These are phyloP conservation scores for Parapristionchus giblindavisi DNA, from an alignment of 2,888 invertebrate species.

Conservation along the genomic window DNA sequence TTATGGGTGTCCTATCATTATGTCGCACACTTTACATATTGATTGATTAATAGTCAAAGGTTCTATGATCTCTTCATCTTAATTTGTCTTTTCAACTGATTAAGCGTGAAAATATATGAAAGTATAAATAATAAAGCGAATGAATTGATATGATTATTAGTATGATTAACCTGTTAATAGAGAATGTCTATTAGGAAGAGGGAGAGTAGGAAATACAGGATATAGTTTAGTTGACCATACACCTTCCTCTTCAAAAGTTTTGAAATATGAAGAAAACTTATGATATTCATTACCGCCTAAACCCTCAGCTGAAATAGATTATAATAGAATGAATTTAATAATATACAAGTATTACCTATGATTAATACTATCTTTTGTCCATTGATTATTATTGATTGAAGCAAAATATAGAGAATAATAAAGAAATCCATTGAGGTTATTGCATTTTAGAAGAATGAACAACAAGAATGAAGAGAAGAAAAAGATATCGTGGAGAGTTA, in stretches of 20 bases:
- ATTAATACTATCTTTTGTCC: not conserved
- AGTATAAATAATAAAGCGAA: too few species aligned
- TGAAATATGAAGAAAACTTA: conserved; percentile 51
- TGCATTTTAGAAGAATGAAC: too few species aligned
- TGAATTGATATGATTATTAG: too few species aligned
- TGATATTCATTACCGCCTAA: conserved; percentile 50
- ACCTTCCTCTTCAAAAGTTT: conserved; percentile 54
- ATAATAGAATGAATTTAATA: not conserved
- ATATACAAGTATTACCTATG: not conserved
- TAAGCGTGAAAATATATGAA: too few species aligned
- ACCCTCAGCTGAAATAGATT: conserved; percentile 47
- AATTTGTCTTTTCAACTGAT: too few species aligned
- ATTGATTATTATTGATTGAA: too few species aligned
- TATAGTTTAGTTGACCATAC: conserved; percentile 50
- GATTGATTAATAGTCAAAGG: too few species aligned
- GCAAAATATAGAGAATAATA: too few species aligned
- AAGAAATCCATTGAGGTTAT: too few species aligned
- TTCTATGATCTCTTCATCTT: too few species aligned
- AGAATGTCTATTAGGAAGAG: conserved; percentile 53
- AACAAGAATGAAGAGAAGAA: not conserved
- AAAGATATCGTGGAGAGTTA: not conserved
- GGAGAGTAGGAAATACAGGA: conserved; percentile 54
- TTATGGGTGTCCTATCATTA: too few species aligned
- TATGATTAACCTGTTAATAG: conserved; percentile 49
- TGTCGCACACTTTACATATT: too few species aligned